Evolutionary conservation across 2,797 vertebrate species (phyloP).

Genomic region (Anabas testudineus): DNA sequence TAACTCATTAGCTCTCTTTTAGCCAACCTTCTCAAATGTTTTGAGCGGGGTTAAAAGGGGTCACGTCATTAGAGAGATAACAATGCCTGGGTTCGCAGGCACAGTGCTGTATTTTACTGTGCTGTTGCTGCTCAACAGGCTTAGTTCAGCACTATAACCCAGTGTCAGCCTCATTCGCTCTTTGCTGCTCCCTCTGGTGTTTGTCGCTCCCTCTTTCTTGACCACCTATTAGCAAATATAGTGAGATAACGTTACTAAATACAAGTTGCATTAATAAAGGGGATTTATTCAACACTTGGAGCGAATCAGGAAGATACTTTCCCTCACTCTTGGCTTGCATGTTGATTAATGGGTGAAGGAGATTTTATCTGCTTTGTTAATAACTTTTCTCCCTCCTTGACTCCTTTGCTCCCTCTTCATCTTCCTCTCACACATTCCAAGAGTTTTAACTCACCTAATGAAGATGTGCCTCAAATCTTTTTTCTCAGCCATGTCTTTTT

Average conservation of each 20-base stretch:
- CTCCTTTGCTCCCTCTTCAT: slow-evolving; percentile 59
- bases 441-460: slow-evolving; percentile 62
- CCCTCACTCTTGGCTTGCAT: slow-evolving; percentile 50
- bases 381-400: slow-evolving; percentile 64
- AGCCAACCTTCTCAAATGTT: slow-evolving; percentile 45
- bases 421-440: slow-evolving; percentile 55
- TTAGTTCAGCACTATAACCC: slow-evolving; percentile 57
- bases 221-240: slow-evolving; percentile 70
- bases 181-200: slow-evolving; percentile 67
- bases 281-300: slow-evolving; percentile 52
- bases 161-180: slow-evolving; percentile 42
- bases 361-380: slow-evolving; percentile 71
- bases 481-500: slow-evolving; percentile 44
- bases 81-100: slow-evolving; percentile 28
- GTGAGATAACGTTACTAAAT: slow-evolving; percentile 68
- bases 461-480: slow-evolving; percentile 58
- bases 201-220: slow-evolving; percentile 50
- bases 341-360: slow-evolving; percentile 64
- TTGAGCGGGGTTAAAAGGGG: slow-evolving; percentile 61
- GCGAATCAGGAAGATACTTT: slow-evolving; percentile 49
- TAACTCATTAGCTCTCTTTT: slow-evolving; percentile 47
- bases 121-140: slow-evolving; percentile 56
- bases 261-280: slow-evolving; percentile 53
- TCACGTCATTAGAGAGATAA: slow-evolving; percentile 67
- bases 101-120: slow-evolving; percentile 36